A percentile compares a stretch with the other conserved stretches of the same genome.
These are phyloP conservation scores for Macrocentrus cingulum DNA, from an alignment of 1,140 invertebrate species.

Conservation along the genomic window DNA sequence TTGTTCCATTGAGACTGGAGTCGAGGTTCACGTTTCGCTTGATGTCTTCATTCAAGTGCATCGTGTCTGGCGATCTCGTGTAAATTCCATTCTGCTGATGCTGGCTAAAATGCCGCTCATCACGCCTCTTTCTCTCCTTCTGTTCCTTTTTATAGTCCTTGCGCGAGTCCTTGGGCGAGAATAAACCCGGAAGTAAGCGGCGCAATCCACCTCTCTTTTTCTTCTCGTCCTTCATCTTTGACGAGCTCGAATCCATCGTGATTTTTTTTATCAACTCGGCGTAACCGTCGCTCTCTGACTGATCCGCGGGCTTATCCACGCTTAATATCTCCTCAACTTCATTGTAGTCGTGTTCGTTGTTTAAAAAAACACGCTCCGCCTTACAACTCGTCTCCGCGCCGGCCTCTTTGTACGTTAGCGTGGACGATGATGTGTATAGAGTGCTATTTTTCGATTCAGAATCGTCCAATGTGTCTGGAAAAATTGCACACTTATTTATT, in stretches of 20 bases:
- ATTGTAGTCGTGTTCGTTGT: not conserved
- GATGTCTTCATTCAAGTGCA: conserved; percentile 54
- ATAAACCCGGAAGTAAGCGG: conserved; percentile 46
- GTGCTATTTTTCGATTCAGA: conserved; percentile 24
- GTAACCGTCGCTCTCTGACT: conserved; percentile 42
- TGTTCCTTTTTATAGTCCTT: conserved; percentile 50
- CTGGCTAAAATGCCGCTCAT: conserved; percentile 47
- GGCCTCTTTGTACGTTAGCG: not conserved
- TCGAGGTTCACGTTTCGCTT: conserved; percentile 51
- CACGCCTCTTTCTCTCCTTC: conserved; percentile 44
- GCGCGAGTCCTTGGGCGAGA: conserved; percentile 51
- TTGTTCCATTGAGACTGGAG: conserved; percentile 45
- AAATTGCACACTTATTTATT: conserved; percentile 32
- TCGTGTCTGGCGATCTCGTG: conserved; percentile 49
- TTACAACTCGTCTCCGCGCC: not conserved
- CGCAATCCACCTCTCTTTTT: conserved; percentile 48
- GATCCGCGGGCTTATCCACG: not conserved
- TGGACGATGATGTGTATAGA: conserved; percentile 24
- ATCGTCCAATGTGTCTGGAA: no score
- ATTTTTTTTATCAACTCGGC: conserved; percentile 47
- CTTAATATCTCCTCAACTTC: not conserved
- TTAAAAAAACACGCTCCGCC: not conserved
- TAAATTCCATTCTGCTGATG: conserved; percentile 55
- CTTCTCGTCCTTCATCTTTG: conserved; percentile 47
- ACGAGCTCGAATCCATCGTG: conserved; percentile 43